A percentile compares a stretch with the other conserved stretches of the same genome.
Evolutionary conservation across 2,113 vertebrate species (phyloP).

Genomic region (Pelecanus crispus): DNA sequence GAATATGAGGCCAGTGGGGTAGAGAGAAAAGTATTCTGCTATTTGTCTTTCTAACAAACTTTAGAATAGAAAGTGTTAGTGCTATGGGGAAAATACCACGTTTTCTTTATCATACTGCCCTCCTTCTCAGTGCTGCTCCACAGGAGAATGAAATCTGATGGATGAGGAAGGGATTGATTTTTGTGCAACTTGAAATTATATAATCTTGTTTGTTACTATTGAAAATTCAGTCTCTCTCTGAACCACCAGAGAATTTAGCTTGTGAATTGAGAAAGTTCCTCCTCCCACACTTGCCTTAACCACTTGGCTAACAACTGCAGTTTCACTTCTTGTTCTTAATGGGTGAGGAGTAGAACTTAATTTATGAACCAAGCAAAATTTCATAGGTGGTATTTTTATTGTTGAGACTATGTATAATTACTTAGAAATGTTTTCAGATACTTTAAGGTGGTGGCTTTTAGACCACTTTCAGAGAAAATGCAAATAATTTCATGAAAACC

Average conservation of each 20-base stretch:
- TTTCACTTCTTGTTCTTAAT: not conserved
- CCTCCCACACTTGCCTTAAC: not conserved
- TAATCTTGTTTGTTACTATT: not conserved
- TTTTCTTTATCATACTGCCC: not conserved
- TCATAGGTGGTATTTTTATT: not conserved
- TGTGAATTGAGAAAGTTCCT: not conserved
- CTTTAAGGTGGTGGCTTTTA: not conserved
- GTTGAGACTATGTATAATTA: not conserved
- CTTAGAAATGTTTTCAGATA: not conserved
- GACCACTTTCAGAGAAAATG: not conserved
- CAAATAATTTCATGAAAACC: not conserved
- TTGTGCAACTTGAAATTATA: not conserved
- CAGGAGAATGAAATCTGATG: not conserved
- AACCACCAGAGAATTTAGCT: not conserved
- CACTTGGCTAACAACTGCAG: not conserved
- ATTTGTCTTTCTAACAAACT: not conserved
- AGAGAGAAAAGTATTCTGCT: not conserved
- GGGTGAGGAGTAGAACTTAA: not conserved
- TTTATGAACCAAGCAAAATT: not conserved
- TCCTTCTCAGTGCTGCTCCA: not conserved
- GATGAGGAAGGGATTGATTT: not conserved
- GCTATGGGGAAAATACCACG: not conserved
- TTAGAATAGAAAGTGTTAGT: not conserved
- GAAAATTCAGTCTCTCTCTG: not conserved
- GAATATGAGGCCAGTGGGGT: not conserved